A percentile compares a stretch with the other conserved stretches of the same genome.
These are phyloP conservation scores for Solea solea DNA, from an alignment of 2,113 vertebrate genomes.

Conservation along the genomic window DNA sequence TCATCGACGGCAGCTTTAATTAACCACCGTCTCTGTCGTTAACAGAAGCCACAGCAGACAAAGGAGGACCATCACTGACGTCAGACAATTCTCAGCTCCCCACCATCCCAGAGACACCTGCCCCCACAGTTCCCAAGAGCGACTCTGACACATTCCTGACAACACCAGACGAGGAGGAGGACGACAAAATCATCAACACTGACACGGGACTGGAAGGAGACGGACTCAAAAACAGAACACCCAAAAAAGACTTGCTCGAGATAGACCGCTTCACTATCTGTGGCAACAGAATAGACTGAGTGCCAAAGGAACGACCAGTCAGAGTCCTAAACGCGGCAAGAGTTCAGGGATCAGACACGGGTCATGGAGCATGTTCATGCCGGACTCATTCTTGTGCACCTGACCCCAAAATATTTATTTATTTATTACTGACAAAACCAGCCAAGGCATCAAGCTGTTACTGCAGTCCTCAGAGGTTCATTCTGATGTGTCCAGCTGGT, in stretches of 20 bases:
- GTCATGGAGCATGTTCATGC: constrained; percentile 55
- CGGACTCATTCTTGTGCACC: constrained; percentile 46
- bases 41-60: constrained; percentile 76
- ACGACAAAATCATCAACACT: constrained; percentile 78
- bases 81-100: constrained; percentile 83
- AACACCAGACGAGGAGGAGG: constrained; percentile 94
- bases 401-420: constrained; percentile 77
- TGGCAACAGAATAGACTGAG: constrained; percentile 97
- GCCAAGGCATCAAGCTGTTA: constrained; percentile 70
- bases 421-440: constrained; percentile 76
- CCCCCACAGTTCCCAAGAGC: constrained; percentile 87
- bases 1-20: background rate
- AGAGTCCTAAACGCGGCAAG: constrained; percentile 31
- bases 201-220: constrained; percentile 81
- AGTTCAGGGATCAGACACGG: constrained; percentile 65
- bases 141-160: constrained; percentile 93
- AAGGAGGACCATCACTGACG: constrained; percentile 78
- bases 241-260: constrained; percentile 95
- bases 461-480: constrained; percentile 18
- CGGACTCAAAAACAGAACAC: constrained; percentile 86
- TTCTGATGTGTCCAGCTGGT: constrained; percentile 40
- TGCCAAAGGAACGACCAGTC: background rate
- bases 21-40: constrained; percentile 24
- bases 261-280: constrained; percentile 99
- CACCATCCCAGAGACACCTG: constrained; percentile 77